phyloP scores from a whole-genome alignment of 1,140 invertebrate genomes.

The Nasonia longicornis region DNA sequence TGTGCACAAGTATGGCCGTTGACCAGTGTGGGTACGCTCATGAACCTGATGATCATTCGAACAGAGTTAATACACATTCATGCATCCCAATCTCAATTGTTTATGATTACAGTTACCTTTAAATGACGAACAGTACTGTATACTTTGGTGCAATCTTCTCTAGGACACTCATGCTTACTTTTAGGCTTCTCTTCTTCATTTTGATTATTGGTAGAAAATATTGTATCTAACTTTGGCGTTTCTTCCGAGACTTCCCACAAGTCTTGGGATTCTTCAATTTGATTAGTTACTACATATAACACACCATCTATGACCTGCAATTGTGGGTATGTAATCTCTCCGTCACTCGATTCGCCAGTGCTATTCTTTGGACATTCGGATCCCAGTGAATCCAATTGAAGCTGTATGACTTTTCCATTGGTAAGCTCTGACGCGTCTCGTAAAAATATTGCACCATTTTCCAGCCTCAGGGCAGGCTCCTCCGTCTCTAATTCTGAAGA shows the following conservation, averaged over 20 bases:
- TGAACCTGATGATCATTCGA: conserved; percentile 70
- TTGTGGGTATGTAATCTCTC: conserved; percentile 52
- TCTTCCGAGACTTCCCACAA: conserved; percentile 57
- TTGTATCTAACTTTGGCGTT: conserved; percentile 55
- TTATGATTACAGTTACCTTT: conserved; percentile 62
- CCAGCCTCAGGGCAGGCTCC: conserved; percentile 49
- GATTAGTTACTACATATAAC: conserved; percentile 58
- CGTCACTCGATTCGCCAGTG: conserved; percentile 45
- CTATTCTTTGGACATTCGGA: conserved; percentile 50
- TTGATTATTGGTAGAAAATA: conserved; percentile 55
- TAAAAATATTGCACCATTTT: conserved; percentile 57
- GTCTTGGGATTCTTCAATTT: conserved; percentile 51
- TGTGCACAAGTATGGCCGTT: conserved; percentile 74
- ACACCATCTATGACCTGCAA: conserved; percentile 60
- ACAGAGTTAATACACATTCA: neutral
- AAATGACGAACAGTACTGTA: conserved; percentile 73
- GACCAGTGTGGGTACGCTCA: conserved; percentile 75
- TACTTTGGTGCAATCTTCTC: conserved; percentile 69
- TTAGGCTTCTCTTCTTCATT: conserved; percentile 49
- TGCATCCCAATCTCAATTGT: neutral
- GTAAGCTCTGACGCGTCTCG: conserved; percentile 52
- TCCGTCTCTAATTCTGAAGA: conserved; percentile 49
- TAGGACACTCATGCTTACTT: conserved; percentile 64
- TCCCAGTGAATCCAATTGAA: conserved; percentile 54
- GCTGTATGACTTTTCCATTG: conserved; percentile 56